Percentiles rank a stretch among this genome's conserved stretches.
Evolutionary conservation across 2,113 vertebrate genomes (phyloP).

Genomic region (Oryzias javanicus): DNA sequence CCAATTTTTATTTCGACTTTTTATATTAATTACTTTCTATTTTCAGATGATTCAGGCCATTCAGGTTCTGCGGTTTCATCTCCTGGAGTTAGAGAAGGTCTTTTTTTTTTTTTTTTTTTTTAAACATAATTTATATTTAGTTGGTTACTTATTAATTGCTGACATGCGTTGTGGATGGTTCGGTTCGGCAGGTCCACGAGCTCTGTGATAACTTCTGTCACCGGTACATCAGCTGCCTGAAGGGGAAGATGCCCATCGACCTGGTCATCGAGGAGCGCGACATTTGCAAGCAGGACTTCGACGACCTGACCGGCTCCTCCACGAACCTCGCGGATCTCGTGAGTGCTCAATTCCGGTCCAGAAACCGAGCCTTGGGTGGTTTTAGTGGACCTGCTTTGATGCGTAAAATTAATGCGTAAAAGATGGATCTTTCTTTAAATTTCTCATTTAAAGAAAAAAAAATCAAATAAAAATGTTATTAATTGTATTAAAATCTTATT

Average conservation of each 20-base stretch:
- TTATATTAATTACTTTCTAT: not conserved
- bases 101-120: slow-evolving; percentile 69
- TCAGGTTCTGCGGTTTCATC: slow-evolving; percentile 99
- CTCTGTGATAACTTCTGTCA: slow-evolving; percentile 99
- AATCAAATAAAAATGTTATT: too few relatives aligned
- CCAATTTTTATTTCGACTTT: not conserved
- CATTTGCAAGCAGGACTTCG: slow-evolving; percentile 98
- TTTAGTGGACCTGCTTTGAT: not conserved
- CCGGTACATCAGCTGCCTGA: slow-evolving; percentile 99
- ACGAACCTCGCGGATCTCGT: slow-evolving; percentile 99
- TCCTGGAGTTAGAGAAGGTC: slow-evolving; percentile 99
- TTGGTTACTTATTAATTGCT: not conserved
- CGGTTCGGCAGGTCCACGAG: slow-evolving; percentile 92
- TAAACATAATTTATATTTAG: slow-evolving; percentile 49
- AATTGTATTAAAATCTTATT: too few relatives aligned
- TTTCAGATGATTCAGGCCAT: slow-evolving; percentile 99
- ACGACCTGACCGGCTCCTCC: slow-evolving; percentile 98
- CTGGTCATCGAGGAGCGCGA: slow-evolving; percentile 99
- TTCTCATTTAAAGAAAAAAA: too few relatives aligned
- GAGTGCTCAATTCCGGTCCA: slow-evolving; percentile 77
- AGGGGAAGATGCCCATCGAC: slow-evolving; percentile 99
- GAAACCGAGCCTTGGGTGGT: not conserved
- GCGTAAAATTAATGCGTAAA: too few relatives aligned
- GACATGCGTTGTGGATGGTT: not conserved
- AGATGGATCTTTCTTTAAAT: too few relatives aligned